phyloP scores from a whole-genome alignment of 2,888 invertebrate genomes.

The Leptothorax acervorum region DNA sequence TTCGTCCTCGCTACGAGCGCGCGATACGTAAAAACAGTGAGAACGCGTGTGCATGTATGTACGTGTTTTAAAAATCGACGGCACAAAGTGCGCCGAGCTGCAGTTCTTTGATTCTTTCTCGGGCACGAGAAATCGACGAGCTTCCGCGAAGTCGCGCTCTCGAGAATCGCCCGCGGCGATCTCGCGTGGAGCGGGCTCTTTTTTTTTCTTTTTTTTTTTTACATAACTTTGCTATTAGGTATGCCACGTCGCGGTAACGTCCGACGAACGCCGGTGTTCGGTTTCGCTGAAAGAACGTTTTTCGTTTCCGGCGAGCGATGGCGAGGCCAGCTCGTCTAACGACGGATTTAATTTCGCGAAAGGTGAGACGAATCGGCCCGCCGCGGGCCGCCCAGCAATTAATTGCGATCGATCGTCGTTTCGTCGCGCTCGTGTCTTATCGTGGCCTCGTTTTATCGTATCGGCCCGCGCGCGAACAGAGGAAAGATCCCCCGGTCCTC shows the following conservation, averaged over 20 bases:
- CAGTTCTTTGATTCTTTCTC: not conserved
- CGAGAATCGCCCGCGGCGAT: not conserved
- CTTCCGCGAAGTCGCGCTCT: not conserved
- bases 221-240: not conserved
- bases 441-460: conserved; percentile 12
- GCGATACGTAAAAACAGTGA: not conserved
- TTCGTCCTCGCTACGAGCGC: not conserved
- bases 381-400: conserved; percentile 20
- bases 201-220: no score
- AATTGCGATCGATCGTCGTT: conserved; percentile 49
- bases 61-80: not conserved
- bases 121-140: not conserved
- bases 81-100: not conserved
- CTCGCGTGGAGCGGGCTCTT: no score
- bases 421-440: conserved; percentile 38
- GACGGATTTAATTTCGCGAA: conserved; percentile 12
- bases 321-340: conserved; percentile 3
- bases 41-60: no score
- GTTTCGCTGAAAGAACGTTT: not conserved
- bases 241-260: not conserved
- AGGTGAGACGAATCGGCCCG: conserved; percentile 47
- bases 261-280: not conserved
- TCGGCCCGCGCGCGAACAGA: not conserved
- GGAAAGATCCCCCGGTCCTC: not conserved
- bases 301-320: not conserved